Evolutionary conservation across 1,140 invertebrate species (phyloP).

Genomic region (Atta texana): DNA sequence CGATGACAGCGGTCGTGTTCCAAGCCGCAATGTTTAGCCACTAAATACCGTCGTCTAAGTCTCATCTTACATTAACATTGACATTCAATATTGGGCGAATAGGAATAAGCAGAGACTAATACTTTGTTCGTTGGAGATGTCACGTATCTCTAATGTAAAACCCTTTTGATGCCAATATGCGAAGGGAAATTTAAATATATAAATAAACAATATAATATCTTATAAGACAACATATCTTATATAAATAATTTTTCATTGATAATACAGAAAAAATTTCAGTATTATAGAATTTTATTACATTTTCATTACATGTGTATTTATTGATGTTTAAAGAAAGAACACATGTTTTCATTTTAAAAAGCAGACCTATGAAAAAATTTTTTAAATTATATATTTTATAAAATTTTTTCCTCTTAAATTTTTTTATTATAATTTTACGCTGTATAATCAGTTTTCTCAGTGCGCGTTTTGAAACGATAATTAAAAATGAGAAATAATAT

Average conservation of each 20-base stretch:
- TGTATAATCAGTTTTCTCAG: background rate
- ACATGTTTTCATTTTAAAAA: background rate
- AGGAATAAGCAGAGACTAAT: background rate
- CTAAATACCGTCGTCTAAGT: background rate
- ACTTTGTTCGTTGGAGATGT: background rate
- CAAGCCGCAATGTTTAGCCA: constrained; percentile 19
- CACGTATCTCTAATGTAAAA: background rate
- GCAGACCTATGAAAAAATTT: background rate
- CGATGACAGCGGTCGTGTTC: constrained; percentile 9
- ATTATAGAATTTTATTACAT: too few species aligned
- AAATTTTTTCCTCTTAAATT: too few species aligned
- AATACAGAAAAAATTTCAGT: too few species aligned
- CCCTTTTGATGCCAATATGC: background rate
- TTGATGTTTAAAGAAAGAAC: too few species aligned
- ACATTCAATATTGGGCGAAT: constrained; percentile 32
- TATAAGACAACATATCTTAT: too few species aligned
- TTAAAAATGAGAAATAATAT: background rate
- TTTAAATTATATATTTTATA: too few species aligned
- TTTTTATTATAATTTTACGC: background rate
- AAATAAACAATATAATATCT: background rate
- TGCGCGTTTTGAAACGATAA: background rate
- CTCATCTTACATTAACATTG: constrained; percentile 50
- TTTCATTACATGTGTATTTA: too few species aligned
- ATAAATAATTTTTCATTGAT: too few species aligned
- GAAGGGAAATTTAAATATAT: background rate